These are phyloP conservation scores for Mionectes macconnelli DNA, from an alignment of 2,113 vertebrate genomes.

Conservation along the genomic window DNA sequence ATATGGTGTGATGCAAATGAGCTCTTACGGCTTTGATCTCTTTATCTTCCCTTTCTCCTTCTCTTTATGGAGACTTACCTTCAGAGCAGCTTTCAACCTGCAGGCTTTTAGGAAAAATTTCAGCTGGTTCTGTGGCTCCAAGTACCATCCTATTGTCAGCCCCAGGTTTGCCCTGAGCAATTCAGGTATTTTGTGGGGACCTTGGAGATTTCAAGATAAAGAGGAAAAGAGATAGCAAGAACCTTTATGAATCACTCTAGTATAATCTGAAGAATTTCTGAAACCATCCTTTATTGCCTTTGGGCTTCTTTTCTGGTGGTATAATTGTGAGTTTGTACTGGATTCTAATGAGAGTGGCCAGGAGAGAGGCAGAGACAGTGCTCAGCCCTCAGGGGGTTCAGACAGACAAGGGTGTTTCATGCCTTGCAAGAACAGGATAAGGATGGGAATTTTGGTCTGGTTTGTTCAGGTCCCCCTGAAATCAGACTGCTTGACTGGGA, in stretches of 20 bases:
- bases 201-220: conserved; percentile 51
- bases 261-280: conserved; percentile 47
- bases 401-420: neutral
- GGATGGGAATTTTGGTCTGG: neutral
- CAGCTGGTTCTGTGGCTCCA: conserved; percentile 12
- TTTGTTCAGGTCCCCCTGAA: neutral
- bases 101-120: conserved; percentile 33
- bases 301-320: conserved; percentile 21
- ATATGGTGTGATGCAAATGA: conserved; percentile 43
- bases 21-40: conserved; percentile 35
- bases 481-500: neutral
- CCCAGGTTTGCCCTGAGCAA: neutral
- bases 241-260: conserved; percentile 55
- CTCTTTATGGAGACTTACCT: conserved; percentile 15
- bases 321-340: neutral
- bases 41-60: conserved; percentile 51
- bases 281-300: conserved; percentile 20
- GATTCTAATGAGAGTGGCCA: conserved; percentile 19
- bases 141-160: neutral
- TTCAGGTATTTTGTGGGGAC: conserved; percentile 50
- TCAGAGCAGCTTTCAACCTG: neutral
- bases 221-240: conserved; percentile 32
- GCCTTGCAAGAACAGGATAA: neutral
- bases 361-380: neutral
- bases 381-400: neutral